These are phyloP conservation scores for Salvator merianae DNA, from an alignment of 2,113 vertebrate species.

Conservation along the genomic window DNA sequence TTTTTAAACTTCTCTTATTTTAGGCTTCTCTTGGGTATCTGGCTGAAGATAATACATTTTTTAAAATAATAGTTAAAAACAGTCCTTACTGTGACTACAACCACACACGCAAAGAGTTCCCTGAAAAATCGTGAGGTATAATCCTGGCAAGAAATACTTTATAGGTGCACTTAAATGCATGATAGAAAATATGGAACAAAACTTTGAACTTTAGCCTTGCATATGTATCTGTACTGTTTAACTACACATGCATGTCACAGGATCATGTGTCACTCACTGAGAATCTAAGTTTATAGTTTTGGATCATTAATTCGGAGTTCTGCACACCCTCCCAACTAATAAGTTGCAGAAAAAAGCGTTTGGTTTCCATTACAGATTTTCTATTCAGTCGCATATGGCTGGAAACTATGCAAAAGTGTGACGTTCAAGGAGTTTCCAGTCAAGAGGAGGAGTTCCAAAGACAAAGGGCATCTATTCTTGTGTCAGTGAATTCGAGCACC, in stretches of 20 bases:
- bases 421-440: conserved; percentile 45
- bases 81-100: not conserved
- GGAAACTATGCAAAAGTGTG: conserved; percentile 48
- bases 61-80: not conserved
- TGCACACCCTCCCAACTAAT: conserved; percentile 11
- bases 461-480: conserved; percentile 33
- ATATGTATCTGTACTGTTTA: conserved; percentile 15
- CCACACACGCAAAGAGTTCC: not conserved
- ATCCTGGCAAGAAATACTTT: not conserved
- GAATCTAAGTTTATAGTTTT: conserved; percentile 43
- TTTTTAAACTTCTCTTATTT: no score
- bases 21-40: not conserved
- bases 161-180: not conserved
- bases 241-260: conserved; percentile 10
- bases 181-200: not conserved
- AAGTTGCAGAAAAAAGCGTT: conserved; percentile 43
- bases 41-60: not conserved
- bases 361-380: conserved; percentile 53
- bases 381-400: conserved; percentile 43
- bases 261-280: conserved; percentile 21
- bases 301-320: conserved; percentile 47
- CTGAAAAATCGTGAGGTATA: not conserved
- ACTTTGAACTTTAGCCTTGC: not conserved
- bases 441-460: conserved; percentile 30
- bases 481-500: not conserved